Conservation (phyloP, 2,888 invertebrate species). For the Monopis laevigella region DNA sequence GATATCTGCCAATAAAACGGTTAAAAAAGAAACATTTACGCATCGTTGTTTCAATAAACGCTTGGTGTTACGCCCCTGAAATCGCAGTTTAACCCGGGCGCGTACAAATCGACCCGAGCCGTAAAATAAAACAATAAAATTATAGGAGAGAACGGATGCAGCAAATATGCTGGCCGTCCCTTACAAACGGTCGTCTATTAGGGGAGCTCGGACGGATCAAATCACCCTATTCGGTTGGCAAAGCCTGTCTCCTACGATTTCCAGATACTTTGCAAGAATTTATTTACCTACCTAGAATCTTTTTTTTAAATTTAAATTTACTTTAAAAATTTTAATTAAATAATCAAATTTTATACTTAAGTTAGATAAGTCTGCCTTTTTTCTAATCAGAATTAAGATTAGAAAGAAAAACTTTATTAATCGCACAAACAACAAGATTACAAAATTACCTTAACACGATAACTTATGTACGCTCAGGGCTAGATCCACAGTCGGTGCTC, state of each 20-base stretch:
- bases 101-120: slow-evolving; percentile 21
- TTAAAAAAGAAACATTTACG: slow-evolving; percentile 18
- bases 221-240: slow-evolving; percentile 5
- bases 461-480: no score
- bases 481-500: no score
- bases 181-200: slow-evolving; percentile 10
- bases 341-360: not conserved
- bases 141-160: slow-evolving; percentile 24
- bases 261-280: not conserved
- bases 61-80: slow-evolving; percentile 19
- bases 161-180: slow-evolving; percentile 23
- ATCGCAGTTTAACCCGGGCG: slow-evolving; percentile 23
- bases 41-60: slow-evolving; percentile 20
- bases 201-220: slow-evolving; percentile 13
- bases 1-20: slow-evolving; percentile 11
- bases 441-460: no score
- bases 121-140: slow-evolving; percentile 26
- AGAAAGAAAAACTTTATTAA: no score
- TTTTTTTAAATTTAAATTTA: not conserved
- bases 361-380: not conserved
- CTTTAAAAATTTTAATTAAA: not conserved
- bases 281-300: not conserved
- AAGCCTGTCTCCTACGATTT: slow-evolving; percentile 1
- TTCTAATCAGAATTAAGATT: no score
- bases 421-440: no score